Base-by-base conservation (phyloP, 2,888 invertebrate genomes). In the Xanthostigma xanthostigma region DNA sequence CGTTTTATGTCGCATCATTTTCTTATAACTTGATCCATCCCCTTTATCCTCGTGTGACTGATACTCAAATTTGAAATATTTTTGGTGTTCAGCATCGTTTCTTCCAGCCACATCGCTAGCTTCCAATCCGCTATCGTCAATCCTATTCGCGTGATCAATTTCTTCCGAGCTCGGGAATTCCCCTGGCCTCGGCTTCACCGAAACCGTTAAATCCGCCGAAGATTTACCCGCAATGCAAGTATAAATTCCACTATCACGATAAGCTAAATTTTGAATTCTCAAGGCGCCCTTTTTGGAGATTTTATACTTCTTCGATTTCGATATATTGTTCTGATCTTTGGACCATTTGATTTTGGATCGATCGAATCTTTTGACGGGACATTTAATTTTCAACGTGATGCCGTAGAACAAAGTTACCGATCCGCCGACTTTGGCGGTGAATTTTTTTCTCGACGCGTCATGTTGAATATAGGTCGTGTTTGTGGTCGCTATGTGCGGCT, bases 221-320 rank as follows among this genome's bases (percentile, higher is more conserved):
- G 87, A 85, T 44, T 81, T 73, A 1, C 89, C 90, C 9, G 90
- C 89, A 45, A 85, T 78, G 61, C 94, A 94, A 0, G 88, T 85
- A 63, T 92, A 94, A 5, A 83, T 71, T 2, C 92, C 93, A 48
- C 83, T 81, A 65, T 93, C 93, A 3, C 82, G 75, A 56, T 85
- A 79, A 0, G 81, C 79, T 8, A 93, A 78, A 42, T 85, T 84
- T 50, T 84, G 78, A 51, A 95, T 88, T 51, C 90, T 79, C 12
- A 95, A 73, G 33, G 91, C 90, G 11, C 93, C 94, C 70, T 92
- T 92, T 60, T 85, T 87, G 10, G 91, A 91, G 46, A 91, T 86
- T 64, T 90, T 89, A 58, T 84, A 83, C 57, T 90, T 88, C 60
- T 83, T 82, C 1, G 83, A 82, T 60, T 88, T 87, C 33, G 76